Percentiles rank a stretch among this genome's conserved stretches.
These are phyloP conservation scores for Dryadula phaetusa DNA, from an alignment of 2,888 invertebrate genomes.

Conservation along the genomic window DNA sequence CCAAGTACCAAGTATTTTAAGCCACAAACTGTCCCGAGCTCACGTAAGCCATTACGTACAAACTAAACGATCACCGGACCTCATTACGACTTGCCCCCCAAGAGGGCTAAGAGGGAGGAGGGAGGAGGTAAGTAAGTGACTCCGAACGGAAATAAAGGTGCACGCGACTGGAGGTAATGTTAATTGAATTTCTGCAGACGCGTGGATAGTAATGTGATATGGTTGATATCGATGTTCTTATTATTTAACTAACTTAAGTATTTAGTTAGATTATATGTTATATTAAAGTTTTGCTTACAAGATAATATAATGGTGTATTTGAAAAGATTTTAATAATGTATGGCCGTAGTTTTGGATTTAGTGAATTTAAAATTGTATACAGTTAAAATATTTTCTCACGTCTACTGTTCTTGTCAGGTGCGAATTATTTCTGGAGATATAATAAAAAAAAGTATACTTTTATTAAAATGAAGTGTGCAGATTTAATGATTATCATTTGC, in stretches of 20 bases:
- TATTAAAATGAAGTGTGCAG: too few relatives aligned
- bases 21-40: slow-evolving; percentile 55
- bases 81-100: slow-evolving; percentile 75
- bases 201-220: slow-evolving; percentile 58
- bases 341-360: too few relatives aligned
- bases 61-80: slow-evolving; percentile 83
- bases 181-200: slow-evolving; percentile 85
- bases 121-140: slow-evolving; percentile 71
- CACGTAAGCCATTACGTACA: slow-evolving; percentile 81
- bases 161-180: slow-evolving; percentile 85
- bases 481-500: too few relatives aligned
- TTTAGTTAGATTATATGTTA: too few relatives aligned
- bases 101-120: slow-evolving; percentile 35
- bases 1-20: slow-evolving; percentile 43
- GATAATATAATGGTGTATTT: too few relatives aligned
- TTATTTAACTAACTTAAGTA: slow-evolving; percentile 14
- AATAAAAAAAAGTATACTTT: too few relatives aligned
- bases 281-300: too few relatives aligned
- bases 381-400: too few relatives aligned
- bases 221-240: slow-evolving; percentile 46
- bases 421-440: too few relatives aligned
- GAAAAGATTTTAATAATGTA: too few relatives aligned
- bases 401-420: too few relatives aligned
- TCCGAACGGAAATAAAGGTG: slow-evolving; percentile 85
- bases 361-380: too few relatives aligned